Base-by-base conservation (phyloP, 2,888 invertebrate species). In the Drosophila infuscata region DNA sequence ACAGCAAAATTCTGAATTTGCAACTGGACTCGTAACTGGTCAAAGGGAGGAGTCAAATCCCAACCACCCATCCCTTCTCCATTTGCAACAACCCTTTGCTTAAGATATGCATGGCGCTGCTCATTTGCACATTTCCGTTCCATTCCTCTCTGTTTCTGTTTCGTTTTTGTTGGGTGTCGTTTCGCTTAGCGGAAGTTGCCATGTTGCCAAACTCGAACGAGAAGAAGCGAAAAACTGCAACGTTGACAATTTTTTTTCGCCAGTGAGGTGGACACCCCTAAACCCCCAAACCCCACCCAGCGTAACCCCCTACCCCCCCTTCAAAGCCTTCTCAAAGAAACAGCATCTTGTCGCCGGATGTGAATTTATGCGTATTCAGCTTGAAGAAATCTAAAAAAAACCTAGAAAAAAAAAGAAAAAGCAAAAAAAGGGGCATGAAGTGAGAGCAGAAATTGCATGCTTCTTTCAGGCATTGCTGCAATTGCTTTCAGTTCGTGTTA, bases 71-170 rank as follows among this genome's bases (percentile, higher is more conserved):
- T 20, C 1, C 29, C 12, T 2, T 11, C 48, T 2, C 32, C 33
- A 3, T 12, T 7, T 6, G 9, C 29, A 17, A n/a, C 29, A 17
- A n/a, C 35, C 33, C 43, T 30, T 65, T 76, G 68, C 72, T 83
- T 83, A 85, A 87, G 89, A 79, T 89, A 88, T 88, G 88, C 90
- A 88, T 75, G 73, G 60, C 77, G 90, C 1, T 83, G 77, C 87
- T 88, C 87, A 88, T 88, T 88, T 88, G 87, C 87, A 88, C 87
- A 90, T 90, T 88, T 88, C 86, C 90, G 90, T 83, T 85, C 46
- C 73, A 70, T 77, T 71, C 43, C 65, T 56, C 74, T 70, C 61
- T 59, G 68, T 75, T 78, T 67, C 65, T 59, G 60, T 72, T 72
- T 74, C 70, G 65, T 61, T 61, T 48, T 62, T 66, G 59, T 70